Base-by-base conservation (phyloP, 2,113 vertebrate genomes). In the Cebidichthys violaceus region DNA sequence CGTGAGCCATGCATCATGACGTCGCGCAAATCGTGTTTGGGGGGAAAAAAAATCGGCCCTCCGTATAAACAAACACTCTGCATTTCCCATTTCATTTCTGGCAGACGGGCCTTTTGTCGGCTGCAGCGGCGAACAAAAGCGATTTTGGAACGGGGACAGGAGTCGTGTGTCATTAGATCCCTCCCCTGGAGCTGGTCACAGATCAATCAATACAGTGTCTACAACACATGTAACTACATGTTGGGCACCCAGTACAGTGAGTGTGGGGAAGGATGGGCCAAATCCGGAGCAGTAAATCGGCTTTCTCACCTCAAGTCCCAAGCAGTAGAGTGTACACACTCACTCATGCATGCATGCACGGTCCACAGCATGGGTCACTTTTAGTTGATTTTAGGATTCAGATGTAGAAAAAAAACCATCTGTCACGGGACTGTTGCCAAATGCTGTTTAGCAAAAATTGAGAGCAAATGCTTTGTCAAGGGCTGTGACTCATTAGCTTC, bases 181-280 rank as follows among this genome's bases (percentile, higher is more conserved):
- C 84, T 75, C 78, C 73, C 73, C 70, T 74, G 75, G 57, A 78
- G 66, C 86, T 31, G 73, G 64, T 82, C 29, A 33, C 84, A 22
- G 85, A 91, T 92, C 88, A 90, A 85, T 94, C 91, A 73, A 87
- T 90, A 75, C 62, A 55, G 41, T 41, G 81, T 88, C 85, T 84
- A 74, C 81, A 79, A 83, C 89, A 90, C 86, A 86, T 91, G 85
- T 90, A 83, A 77, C 81, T 79, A 75, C 84, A 82, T 37, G 47
- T 75, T 77, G 84, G 45, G 60, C 72, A 39, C 18, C 71, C 68
- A 39, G 81, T 24, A 11, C 50, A 47, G 31, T 14, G 55, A 35
- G 73, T 9, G 84, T 69, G 85, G 74, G 89, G 72, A 81, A 55
- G 82, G 79, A 54, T 68, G 81, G 68, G 57, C 70, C 83, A 62